phyloP scores from a whole-genome alignment of 2,888 invertebrate species.

The Pandemis cinnamomeana region DNA sequence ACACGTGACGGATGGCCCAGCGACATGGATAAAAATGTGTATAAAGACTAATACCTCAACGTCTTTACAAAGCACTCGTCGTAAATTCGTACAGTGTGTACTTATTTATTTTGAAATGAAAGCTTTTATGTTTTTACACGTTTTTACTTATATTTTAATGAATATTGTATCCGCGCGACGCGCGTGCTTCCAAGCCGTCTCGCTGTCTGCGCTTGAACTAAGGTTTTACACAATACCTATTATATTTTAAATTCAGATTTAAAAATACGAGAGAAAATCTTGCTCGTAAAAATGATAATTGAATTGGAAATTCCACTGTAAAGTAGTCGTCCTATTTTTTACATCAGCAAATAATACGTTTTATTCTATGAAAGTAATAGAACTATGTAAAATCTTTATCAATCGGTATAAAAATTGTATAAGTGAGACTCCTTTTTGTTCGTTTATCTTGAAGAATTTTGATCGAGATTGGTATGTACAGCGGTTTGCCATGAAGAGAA shows the following conservation, averaged over 20 bases:
- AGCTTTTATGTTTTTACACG: conserved; percentile 7
- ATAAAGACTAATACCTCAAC: conserved; percentile 30
- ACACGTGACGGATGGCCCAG: conserved; percentile 25
- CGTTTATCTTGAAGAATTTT: no score
- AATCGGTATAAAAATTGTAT: no score
- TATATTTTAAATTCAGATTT: no score
- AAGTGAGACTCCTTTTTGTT: no score
- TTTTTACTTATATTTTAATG: conserved; percentile 19
- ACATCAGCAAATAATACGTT: no score
- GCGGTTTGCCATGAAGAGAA: no score
- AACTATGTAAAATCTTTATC: no score
- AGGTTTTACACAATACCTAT: background rate
- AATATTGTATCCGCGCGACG: background rate
- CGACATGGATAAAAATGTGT: conserved; percentile 37
- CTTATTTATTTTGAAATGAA: conserved; percentile 18
- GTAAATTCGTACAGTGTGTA: conserved; percentile 32
- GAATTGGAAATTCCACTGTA: no score
- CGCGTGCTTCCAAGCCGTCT: background rate
- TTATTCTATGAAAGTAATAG: no score
- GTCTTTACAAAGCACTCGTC: conserved; percentile 31
- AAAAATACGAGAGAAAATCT: background rate
- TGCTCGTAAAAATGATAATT: background rate
- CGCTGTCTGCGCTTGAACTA: conserved; percentile 14
- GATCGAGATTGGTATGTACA: no score
- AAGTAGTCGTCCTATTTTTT: no score